Conservation (phyloP, 2,113 vertebrate genomes). For the Loxodonta africana region DNA sequence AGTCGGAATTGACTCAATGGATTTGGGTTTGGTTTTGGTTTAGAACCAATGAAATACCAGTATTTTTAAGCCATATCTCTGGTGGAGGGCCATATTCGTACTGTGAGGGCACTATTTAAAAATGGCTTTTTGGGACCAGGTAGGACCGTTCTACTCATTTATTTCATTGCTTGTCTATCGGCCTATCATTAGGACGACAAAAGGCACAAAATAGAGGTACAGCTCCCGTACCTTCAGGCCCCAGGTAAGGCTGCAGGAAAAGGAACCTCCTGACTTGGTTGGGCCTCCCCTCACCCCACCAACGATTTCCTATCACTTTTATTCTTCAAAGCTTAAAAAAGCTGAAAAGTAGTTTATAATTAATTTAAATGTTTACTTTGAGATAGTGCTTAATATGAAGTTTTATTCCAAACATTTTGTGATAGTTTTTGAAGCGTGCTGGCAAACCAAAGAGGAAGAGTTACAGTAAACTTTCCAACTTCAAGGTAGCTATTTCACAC, state of each 20-base stretch:
- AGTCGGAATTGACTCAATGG: no score
- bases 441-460: not conserved
- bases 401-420: not conserved
- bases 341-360: slow-evolving; percentile 6
- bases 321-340: not conserved
- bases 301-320: not conserved
- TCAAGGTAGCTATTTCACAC: not conserved
- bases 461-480: not conserved
- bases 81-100: not conserved
- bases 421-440: not conserved
- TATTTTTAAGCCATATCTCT: not conserved
- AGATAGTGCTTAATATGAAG: not conserved
- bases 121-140: not conserved
- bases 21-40: no score
- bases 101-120: not conserved
- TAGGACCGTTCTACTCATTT: not conserved
- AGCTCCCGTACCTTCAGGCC: not conserved
- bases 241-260: not conserved
- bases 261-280: not conserved
- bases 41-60: not conserved
- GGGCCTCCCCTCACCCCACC: not conserved
- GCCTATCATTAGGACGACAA: not conserved
- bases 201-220: not conserved
- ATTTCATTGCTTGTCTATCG: not conserved
- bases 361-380: slow-evolving; percentile 54